Evolutionary conservation across 2,797 vertebrate genomes (phyloP), one percentile per base, ranked within the genome.

Genomic region (Rhinophrynus dorsalis): DNA sequence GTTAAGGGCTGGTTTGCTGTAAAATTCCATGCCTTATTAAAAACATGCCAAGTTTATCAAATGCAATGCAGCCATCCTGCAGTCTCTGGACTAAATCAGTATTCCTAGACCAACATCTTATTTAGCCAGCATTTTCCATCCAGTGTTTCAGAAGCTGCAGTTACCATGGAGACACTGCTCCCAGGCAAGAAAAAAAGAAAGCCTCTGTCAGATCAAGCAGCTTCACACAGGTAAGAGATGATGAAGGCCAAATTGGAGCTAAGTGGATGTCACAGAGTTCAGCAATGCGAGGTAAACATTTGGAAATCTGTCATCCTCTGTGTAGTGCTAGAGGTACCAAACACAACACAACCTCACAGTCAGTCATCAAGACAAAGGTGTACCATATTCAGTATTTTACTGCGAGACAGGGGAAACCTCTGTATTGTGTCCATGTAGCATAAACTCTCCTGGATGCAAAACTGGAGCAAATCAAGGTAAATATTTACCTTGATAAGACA

Each of bases 141-240:
- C 82, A 84, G 82, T 86, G 87, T 84, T 88, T 90, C 85, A 79
- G 82, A 88, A 85, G 74, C 81, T 77, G 78, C 27, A n/a, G 90
- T 91, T 89, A 85, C 89, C 87, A 91, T 90, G 89, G 89, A 82
- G 83, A 91, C 77, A 56, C 76, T 77, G 85, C 76, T 78, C 82
- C 84, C 77, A 85, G 86, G 87, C 85, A 87, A 86, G 84, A 44
- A 63, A 78, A n/a, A n/a, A n/a, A n/a, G n/a, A n/a, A n/a, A 80
- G 60, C 81, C 78, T 76, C 77, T 77, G 52, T 76, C 6, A 18
- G 76, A 78, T 59, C 32, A 80, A 64, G 77, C 59, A 35, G 74
- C 50, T 54, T 68, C 6, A 66, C 70, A 81, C 82, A 87, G 85
- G 86, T 88, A 85, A 11, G 33, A 60, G 26, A 68, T 79, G 74